Percentiles rank a stretch among this genome's conserved stretches.
Evolutionary conservation across 2,113 vertebrate genomes (phyloP).

Genomic region (Tachysurus fulvidraco): DNA sequence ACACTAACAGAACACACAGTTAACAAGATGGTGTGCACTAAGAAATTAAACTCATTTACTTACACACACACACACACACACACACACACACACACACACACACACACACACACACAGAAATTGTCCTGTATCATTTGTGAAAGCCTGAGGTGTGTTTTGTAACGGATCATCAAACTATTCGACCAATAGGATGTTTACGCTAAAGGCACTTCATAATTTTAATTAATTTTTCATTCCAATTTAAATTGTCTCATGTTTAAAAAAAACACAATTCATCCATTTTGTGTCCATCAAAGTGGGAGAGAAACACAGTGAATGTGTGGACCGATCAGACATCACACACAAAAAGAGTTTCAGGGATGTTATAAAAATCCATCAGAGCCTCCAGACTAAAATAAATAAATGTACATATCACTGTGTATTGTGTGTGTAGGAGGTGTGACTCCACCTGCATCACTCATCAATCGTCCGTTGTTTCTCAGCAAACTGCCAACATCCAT

Average conservation of each 20-base stretch:
- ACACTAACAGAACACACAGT: background rate
- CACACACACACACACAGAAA: slow-evolving; percentile 9
- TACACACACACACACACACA: too few species aligned
- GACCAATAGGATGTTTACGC: slow-evolving; percentile 9
- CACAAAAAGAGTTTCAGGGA: background rate
- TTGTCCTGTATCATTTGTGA: slow-evolving; percentile 15
- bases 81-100: background rate
- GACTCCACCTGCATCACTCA: slow-evolving; percentile 7
- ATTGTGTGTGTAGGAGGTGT: background rate
- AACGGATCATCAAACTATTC: background rate
- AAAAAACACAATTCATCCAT: background rate
- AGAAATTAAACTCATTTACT: background rate
- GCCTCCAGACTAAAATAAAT: slow-evolving; percentile 20
- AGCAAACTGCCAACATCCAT: slow-evolving; percentile 14
- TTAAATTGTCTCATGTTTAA: background rate
- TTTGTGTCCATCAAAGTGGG: background rate
- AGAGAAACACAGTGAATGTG: background rate
- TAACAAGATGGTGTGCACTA: background rate
- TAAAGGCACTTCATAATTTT: background rate
- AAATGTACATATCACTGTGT: background rate
- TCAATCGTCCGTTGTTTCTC: slow-evolving; percentile 26
- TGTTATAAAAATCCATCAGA: background rate
- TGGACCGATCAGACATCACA: background rate
- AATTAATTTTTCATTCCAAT: slow-evolving; percentile 8
- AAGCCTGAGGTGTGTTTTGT: slow-evolving; percentile 8